Evolutionary conservation across 2,888 invertebrate species (phyloP).

Genomic region (Yponomeuta sedellus): DNA sequence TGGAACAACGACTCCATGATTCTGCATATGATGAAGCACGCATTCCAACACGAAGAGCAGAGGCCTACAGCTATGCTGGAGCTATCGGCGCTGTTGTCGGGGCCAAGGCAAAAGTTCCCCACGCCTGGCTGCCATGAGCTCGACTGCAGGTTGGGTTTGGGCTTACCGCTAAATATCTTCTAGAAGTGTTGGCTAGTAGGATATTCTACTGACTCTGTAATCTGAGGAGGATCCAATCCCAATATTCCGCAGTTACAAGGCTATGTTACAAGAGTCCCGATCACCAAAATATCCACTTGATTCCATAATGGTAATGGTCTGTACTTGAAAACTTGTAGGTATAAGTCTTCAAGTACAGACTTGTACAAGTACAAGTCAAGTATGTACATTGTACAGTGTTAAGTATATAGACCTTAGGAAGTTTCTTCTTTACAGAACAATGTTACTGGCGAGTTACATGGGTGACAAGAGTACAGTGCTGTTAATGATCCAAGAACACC

Average conservation of each 20-base stretch:
- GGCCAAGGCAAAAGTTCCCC: slow-evolving; percentile 42
- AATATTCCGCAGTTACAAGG: no score
- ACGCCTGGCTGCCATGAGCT: slow-evolving; percentile 47
- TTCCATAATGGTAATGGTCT: no score
- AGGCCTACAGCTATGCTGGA: slow-evolving; percentile 25
- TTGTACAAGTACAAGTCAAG: no score
- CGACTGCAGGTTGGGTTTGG: slow-evolving; percentile 41
- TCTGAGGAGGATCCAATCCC: no score
- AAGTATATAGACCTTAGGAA: background rate
- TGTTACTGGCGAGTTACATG: slow-evolving; percentile 55
- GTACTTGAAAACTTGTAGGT: no score
- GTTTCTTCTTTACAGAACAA: slow-evolving; percentile 34
- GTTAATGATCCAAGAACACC: slow-evolving; percentile 46
- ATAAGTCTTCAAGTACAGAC: no score
- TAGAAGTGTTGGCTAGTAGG: no score
- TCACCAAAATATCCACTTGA: no score
- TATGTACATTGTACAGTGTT: no score
- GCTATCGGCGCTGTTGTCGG: slow-evolving; percentile 39
- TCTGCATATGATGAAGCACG: slow-evolving; percentile 67
- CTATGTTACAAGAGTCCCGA: no score
- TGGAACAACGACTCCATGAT: slow-evolving; percentile 72
- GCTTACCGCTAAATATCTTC: background rate
- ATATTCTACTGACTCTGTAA: no score
- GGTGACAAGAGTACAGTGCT: slow-evolving; percentile 45
- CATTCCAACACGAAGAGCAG: slow-evolving; percentile 62